phyloP scores from a whole-genome alignment of 2,888 invertebrate species.

The Netelia inedita region DNA sequence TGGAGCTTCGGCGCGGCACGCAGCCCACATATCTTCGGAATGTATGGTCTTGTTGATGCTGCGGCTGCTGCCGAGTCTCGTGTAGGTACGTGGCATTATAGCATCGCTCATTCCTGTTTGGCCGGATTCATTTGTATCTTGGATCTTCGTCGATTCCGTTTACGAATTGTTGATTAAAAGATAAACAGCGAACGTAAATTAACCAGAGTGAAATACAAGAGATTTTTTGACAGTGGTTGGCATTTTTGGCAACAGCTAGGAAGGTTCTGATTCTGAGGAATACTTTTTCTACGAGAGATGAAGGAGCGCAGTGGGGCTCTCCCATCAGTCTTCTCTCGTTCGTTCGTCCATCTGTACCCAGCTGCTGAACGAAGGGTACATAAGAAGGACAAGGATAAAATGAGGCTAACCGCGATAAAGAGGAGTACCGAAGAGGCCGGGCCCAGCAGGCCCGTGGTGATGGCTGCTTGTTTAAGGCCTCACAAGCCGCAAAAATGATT shows the following conservation, averaged over 20 bases:
- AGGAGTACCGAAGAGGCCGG: constrained; percentile 13
- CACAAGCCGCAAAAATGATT: constrained; percentile 75
- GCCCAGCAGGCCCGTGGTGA: constrained; percentile 40
- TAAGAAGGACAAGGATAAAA: constrained; percentile 53
- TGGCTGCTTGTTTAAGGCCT: constrained; percentile 66
- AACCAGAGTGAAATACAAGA: background rate
- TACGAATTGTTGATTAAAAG: constrained; percentile 50
- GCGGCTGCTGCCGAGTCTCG: constrained; percentile 21
- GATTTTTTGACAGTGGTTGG: too few relatives aligned
- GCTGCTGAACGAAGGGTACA: background rate
- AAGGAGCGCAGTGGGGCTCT: too few relatives aligned
- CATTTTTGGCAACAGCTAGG: too few relatives aligned
- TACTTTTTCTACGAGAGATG: too few relatives aligned
- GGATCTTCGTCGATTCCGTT: constrained; percentile 22
- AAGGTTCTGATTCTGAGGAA: too few relatives aligned
- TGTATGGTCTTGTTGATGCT: constrained; percentile 58
- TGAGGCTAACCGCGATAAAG: constrained; percentile 57
- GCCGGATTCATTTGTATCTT: background rate
- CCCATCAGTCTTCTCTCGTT: constrained; percentile 6
- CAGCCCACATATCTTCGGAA: constrained; percentile 75
- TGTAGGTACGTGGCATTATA: constrained; percentile 24
- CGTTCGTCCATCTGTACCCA: constrained; percentile 25
- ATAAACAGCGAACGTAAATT: constrained; percentile 39
- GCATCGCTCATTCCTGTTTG: constrained; percentile 10
- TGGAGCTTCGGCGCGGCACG: constrained; percentile 72